Evolutionary conservation across 2,888 invertebrate species (phyloP).

Genomic region (Drosophila subquinaria): DNA sequence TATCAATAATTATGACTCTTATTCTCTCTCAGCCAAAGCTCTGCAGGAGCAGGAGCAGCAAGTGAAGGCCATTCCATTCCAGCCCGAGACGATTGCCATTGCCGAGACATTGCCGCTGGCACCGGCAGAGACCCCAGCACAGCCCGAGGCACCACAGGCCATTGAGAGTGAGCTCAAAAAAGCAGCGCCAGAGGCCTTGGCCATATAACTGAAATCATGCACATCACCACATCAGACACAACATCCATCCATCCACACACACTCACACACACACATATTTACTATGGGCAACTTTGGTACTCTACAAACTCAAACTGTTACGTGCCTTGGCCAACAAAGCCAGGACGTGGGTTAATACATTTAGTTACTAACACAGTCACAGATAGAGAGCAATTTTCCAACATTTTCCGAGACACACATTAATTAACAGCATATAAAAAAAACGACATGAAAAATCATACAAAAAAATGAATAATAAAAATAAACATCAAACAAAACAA

Average conservation of each 20-base stretch:
- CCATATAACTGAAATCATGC: slow-evolving; percentile 16
- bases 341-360: slow-evolving; percentile 63
- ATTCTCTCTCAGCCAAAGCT: slow-evolving; percentile 13
- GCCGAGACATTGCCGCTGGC: slow-evolving; percentile 24
- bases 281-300: slow-evolving; percentile 76
- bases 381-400: slow-evolving; percentile 53
- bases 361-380: slow-evolving; percentile 68
- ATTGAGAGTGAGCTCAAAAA: slow-evolving; percentile 44
- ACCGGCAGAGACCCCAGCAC: slow-evolving; percentile 32
- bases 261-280: slow-evolving; percentile 38
- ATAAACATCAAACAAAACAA: slow-evolving; percentile 30
- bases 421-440: slow-evolving; percentile 64
- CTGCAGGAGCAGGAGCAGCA: slow-evolving; percentile 40
- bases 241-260: slow-evolving; percentile 37
- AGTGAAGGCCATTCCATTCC: slow-evolving; percentile 40
- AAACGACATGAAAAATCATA: slow-evolving; percentile 33
- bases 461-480: slow-evolving; percentile 22
- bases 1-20: neutral
- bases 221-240: slow-evolving; percentile 39
- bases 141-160: slow-evolving; percentile 44
- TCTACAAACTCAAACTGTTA: slow-evolving; percentile 62
- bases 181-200: slow-evolving; percentile 48
- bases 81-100: slow-evolving; percentile 18
- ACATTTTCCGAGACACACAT: slow-evolving; percentile 59
- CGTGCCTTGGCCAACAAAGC: slow-evolving; percentile 51